Base-by-base conservation (phyloP, 1,140 invertebrate genomes). In the Scaptomyza pallida region DNA sequence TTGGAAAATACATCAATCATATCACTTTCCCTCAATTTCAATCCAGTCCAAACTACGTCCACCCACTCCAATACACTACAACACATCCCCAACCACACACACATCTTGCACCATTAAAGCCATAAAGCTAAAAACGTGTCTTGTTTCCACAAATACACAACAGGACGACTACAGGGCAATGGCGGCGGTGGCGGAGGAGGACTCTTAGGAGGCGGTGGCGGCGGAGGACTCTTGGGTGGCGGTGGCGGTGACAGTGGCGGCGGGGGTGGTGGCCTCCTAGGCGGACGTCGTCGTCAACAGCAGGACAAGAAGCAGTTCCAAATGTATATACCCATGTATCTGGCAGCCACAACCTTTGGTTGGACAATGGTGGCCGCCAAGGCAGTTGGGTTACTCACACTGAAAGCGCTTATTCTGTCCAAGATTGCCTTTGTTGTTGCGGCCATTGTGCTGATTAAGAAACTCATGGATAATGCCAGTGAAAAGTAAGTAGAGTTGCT, bases 261-360 rank as follows among this genome's bases (percentile, higher is more conserved):
- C 5, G 76, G 92, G 51, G 91, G 91, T 56, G 91, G 88, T 74
- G 93, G 92, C 86, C 90, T 92, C 78, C 19, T 89, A 74, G 82
- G 72, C 41, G 76, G 89, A 6, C 68, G 75, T 17, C 74, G 72
- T 15, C 78, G 78, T 0, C 72, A 72, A 2, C 72, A 76, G 12
- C 72, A 82, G 55, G 77, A 90, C 21, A 93, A 93, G 71, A 94
- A 94, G 73, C 91, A 94, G 54, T 92, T 93, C 56, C 92, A 94
- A 82, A 92, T 94, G 60, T 91, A 94, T 16, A 89, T 94, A 19
- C 94, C 94, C 15, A 91, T 94, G 74, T 82, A 95, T 19, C 91
- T 95, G 68, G 94, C 94, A 15, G 93, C 94, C 83, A 94, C 94
- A 65, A 93, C 93, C 1, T 93, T 94, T 2, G 93, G 93, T 12